phyloP scores from a whole-genome alignment of 2,888 invertebrate species.

The Cartodere bifasciata region DNA sequence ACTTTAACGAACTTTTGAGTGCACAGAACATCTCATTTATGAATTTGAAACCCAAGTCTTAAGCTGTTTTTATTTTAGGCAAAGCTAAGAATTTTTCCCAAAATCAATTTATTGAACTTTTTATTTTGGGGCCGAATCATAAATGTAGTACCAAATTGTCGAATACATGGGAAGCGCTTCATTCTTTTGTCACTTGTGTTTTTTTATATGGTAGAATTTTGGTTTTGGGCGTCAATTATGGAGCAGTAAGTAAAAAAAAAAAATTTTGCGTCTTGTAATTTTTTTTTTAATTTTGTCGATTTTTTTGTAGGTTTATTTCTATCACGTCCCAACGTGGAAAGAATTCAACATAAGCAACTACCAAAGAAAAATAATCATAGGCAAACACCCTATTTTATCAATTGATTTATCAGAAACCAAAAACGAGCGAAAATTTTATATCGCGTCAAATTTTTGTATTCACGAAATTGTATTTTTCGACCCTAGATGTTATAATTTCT shows the following conservation, averaged over 20 bases:
- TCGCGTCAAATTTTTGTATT: constrained; percentile 29
- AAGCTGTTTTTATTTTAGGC: constrained; percentile 20
- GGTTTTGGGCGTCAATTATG: constrained; percentile 29
- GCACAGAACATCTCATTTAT: too few relatives aligned
- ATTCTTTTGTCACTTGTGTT: constrained; percentile 30
- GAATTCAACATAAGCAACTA: constrained; percentile 29
- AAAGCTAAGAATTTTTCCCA: constrained; percentile 23
- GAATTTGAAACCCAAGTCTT: too few relatives aligned
- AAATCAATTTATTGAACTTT: constrained; percentile 31
- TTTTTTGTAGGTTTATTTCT: constrained; percentile 29
- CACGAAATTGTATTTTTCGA: constrained; percentile 23
- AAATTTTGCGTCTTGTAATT: neutral
- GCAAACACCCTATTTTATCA: constrained; percentile 30
- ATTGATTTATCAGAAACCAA: constrained; percentile 28
- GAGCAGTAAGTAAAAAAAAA: constrained; percentile 24
- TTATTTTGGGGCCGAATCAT: constrained; percentile 27
- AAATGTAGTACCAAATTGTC: constrained; percentile 30
- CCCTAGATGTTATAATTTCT: neutral
- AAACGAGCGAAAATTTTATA: constrained; percentile 27
- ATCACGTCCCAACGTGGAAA: constrained; percentile 32
- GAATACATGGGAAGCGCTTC: constrained; percentile 29
- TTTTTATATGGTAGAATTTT: constrained; percentile 32
- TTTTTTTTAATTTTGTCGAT: constrained; percentile 2
- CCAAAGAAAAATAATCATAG: constrained; percentile 26
- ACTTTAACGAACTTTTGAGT: too few relatives aligned